Conservation (phyloP, 2,888 invertebrate species). For the Cerastis leucographa region DNA sequence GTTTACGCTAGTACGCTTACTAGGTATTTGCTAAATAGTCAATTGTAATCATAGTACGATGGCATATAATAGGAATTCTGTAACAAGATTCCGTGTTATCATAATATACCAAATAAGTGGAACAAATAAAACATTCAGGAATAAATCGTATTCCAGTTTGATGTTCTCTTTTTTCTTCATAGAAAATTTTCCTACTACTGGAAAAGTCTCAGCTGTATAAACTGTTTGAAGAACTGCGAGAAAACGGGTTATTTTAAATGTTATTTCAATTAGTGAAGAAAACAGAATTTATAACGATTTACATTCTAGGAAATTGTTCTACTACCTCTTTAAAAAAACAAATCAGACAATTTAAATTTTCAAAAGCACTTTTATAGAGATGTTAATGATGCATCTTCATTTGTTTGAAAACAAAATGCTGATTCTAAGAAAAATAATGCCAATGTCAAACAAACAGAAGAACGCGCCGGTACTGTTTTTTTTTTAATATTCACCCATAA, state of each 20-base stretch:
- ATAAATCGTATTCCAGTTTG: background rate
- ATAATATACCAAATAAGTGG: slow-evolving; percentile 11
- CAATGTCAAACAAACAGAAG: background rate
- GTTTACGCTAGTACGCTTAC: slow-evolving; percentile 7
- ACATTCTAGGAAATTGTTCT: background rate
- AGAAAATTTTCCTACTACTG: slow-evolving; percentile 20
- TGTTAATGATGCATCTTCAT: background rate
- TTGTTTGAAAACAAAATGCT: background rate
- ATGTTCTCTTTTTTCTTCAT: slow-evolving; percentile 3
- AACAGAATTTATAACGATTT: background rate
- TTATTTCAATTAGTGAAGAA: background rate
- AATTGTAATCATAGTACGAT: slow-evolving; percentile 33
- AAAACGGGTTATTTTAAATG: slow-evolving; percentile 19
- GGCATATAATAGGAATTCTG: background rate
- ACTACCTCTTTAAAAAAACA: background rate
- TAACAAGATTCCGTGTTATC: slow-evolving; percentile 10
- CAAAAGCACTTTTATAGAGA: background rate
- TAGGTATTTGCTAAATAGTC: slow-evolving; percentile 37
- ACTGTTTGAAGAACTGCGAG: slow-evolving; percentile 5
- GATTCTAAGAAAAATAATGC: background rate
- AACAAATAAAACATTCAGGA: slow-evolving; percentile 8
- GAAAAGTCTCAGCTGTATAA: slow-evolving; percentile 44
- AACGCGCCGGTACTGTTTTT: background rate
- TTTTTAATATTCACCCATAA: background rate
- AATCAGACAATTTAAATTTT: background rate